Conservation (phyloP, 2,113 vertebrate genomes). For the Gymnorhina tibicen region DNA sequence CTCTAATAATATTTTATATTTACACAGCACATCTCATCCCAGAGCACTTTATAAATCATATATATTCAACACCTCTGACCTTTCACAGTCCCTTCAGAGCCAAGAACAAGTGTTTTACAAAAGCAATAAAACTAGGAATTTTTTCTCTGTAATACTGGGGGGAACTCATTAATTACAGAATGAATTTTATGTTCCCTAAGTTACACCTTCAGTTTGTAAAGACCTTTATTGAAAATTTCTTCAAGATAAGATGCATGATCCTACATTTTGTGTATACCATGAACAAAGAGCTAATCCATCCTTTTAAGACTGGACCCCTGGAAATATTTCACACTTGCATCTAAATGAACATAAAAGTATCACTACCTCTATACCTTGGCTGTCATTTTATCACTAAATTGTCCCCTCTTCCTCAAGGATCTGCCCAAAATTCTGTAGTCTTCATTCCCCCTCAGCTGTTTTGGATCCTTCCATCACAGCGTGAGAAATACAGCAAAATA, state of each 20-base stretch:
- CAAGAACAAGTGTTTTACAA: neutral
- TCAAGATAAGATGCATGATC: neutral
- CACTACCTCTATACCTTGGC: neutral
- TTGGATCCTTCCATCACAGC: neutral
- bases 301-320: neutral
- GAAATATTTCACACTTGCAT: neutral
- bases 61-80: slow-evolving; percentile 13
- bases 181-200: neutral
- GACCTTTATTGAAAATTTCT: neutral
- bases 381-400: neutral
- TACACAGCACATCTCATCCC: neutral
- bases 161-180: neutral
- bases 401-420: neutral
- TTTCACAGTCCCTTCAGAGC: neutral
- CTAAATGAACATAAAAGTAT: neutral
- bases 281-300: neutral
- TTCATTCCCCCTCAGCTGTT: neutral
- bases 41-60: slow-evolving; percentile 30
- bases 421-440: neutral
- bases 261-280: neutral
- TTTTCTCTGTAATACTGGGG: neutral
- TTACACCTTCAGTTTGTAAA: neutral
- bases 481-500: neutral
- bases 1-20: slow-evolving; percentile 18
- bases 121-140: neutral